phyloP scores from a whole-genome alignment of 2,888 invertebrate genomes.

The Nomada lathburiana region DNA sequence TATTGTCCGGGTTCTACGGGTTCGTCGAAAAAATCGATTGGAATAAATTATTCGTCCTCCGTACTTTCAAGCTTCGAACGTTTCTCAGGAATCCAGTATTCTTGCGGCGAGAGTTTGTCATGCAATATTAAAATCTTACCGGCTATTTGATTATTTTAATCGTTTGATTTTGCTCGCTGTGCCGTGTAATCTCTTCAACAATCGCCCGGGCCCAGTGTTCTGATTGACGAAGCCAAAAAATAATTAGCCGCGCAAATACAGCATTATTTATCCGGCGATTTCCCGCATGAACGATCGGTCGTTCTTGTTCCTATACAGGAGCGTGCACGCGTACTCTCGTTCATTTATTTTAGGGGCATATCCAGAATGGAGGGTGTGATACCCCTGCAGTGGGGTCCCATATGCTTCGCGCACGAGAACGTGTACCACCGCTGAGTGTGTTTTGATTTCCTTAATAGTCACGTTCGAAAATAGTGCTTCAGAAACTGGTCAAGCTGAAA shows the following conservation, averaged over 20 bases:
- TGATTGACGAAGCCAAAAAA: conserved; percentile 77
- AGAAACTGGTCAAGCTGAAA: conserved; percentile 49
- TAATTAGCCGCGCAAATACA: conserved; percentile 82
- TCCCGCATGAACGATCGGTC: conserved; percentile 79
- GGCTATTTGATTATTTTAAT: neutral
- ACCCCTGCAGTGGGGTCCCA: conserved; percentile 78
- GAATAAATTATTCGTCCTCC: neutral
- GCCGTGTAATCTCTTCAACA: neutral
- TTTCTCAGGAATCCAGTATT: too few relatives aligned
- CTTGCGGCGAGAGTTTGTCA: too few relatives aligned
- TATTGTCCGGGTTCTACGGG: neutral
- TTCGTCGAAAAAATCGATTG: neutral
- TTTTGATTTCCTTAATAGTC: conserved; percentile 84
- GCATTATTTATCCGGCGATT: conserved; percentile 81
- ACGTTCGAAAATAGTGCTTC: conserved; percentile 70
- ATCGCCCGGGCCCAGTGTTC: conserved; percentile 72
- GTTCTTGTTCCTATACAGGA: conserved; percentile 68
- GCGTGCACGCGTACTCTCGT: conserved; percentile 74
- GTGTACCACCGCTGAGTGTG: conserved; percentile 76
- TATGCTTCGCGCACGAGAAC: conserved; percentile 79
- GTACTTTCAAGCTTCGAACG: neutral
- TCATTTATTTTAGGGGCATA: conserved; percentile 82
- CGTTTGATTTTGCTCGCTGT: neutral
- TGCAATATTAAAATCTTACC: neutral
- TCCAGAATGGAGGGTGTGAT: conserved; percentile 78